A percentile compares a stretch with the other conserved stretches of the same genome.
phyloP scores from a whole-genome alignment of 2,113 vertebrate species.

The Apodemus speciosus region DNA sequence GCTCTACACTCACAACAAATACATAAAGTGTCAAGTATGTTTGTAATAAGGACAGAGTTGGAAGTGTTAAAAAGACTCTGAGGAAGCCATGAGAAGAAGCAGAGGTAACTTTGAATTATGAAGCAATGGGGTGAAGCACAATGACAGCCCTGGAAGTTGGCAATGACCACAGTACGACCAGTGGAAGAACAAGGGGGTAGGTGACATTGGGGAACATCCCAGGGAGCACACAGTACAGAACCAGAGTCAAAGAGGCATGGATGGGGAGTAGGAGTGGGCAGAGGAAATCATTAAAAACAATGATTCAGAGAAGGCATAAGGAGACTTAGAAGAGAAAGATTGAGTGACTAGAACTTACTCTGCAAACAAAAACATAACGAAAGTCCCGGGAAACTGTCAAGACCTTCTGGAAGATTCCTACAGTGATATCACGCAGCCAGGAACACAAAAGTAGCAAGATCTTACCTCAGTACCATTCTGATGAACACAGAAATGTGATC shows the following conservation, averaged over 20 bases:
- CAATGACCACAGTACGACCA: not conserved
- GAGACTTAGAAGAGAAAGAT: not conserved
- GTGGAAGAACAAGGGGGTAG: not conserved
- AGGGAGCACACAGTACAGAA: not conserved
- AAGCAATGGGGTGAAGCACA: not conserved
- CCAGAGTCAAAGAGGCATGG: not conserved
- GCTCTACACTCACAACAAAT: not conserved
- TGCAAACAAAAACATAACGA: not conserved
- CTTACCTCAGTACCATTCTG: not conserved
- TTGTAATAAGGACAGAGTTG: not conserved
- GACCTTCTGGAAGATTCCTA: slow-evolving; percentile 10
- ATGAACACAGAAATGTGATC: not conserved
- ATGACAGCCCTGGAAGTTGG: not conserved
- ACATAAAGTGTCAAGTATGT: not conserved
- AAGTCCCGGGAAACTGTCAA: not conserved
- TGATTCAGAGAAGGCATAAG: not conserved
- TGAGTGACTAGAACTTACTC: not conserved
- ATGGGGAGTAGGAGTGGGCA: not conserved
- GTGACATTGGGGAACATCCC: not conserved
- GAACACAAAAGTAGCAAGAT: slow-evolving; percentile 9
- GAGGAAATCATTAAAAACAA: not conserved
- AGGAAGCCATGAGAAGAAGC: not conserved
- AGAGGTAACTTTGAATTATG: rapidly evolving
- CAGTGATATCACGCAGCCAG: not conserved
- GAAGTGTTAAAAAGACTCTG: not conserved